Conservation (phyloP, 2,797 vertebrate genomes). For the Craterocephalus amniculus region DNA sequence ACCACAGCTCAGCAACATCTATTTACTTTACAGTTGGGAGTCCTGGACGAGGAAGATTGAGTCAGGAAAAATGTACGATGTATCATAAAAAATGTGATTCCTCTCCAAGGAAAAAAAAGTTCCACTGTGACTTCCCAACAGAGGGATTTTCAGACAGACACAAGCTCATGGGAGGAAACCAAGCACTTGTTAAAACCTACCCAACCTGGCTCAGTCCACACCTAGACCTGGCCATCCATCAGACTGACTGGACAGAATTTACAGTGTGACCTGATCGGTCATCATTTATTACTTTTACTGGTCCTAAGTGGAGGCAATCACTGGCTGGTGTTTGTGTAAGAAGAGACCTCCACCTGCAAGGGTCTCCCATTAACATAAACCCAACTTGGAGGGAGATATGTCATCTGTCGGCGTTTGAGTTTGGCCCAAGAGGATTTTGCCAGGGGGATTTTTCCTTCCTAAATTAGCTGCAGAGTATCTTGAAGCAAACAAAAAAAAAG, state of each 20-base stretch:
- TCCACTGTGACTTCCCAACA: slow-evolving; percentile 67
- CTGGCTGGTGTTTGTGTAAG: slow-evolving; percentile 80
- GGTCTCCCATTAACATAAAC: slow-evolving; percentile 78
- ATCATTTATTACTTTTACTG: slow-evolving; percentile 84
- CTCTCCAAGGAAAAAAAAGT: slow-evolving; percentile 50
- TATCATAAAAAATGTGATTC: slow-evolving; percentile 67
- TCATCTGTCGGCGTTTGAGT: slow-evolving; percentile 59
- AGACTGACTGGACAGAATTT: slow-evolving; percentile 77
- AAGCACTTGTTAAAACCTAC: slow-evolving; percentile 71
- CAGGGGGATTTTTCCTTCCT: slow-evolving; percentile 7
- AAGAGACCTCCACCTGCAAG: slow-evolving; percentile 80
- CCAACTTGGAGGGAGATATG: slow-evolving; percentile 66
- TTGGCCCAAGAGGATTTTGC: slow-evolving; percentile 25
- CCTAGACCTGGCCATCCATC: slow-evolving; percentile 75
- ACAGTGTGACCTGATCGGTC: slow-evolving; percentile 79
- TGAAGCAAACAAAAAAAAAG: slow-evolving; percentile 26
- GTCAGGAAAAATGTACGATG: slow-evolving; percentile 66
- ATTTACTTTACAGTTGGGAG: slow-evolving; percentile 62
- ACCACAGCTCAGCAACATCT: slow-evolving; percentile 56
- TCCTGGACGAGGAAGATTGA: slow-evolving; percentile 61
- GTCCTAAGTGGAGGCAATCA: slow-evolving; percentile 78
- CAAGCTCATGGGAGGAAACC: slow-evolving; percentile 70
- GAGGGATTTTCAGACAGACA: slow-evolving; percentile 72
- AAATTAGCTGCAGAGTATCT: slow-evolving; percentile 45
- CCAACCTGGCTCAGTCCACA: slow-evolving; percentile 71